Evolutionary conservation across 1,140 invertebrate species (phyloP).

Genomic region (Caerostris extrusa): DNA sequence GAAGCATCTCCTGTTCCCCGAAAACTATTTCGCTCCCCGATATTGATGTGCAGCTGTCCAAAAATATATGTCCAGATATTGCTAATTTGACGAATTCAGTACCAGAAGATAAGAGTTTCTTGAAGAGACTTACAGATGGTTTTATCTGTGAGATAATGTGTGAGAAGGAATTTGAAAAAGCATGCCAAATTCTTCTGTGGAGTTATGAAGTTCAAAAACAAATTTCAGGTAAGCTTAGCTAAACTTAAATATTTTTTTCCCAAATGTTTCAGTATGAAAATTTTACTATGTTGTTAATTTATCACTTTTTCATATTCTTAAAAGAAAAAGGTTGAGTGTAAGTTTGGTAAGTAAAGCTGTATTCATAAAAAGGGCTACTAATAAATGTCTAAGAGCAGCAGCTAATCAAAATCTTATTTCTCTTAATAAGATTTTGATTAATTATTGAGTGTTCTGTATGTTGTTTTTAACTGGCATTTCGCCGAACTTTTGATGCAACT

Average conservation of each 20-base stretch:
- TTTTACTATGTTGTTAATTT: too few relatives aligned
- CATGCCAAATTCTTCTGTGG: conserved; percentile 50
- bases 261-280: too few relatives aligned
- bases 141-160: conserved; percentile 35
- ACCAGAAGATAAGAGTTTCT: background rate
- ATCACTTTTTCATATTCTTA: too few relatives aligned
- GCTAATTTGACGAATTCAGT: background rate
- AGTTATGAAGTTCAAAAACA: conserved; percentile 34
- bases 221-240: background rate
- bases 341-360: too few relatives aligned
- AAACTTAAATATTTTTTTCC: background rate
- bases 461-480: too few relatives aligned
- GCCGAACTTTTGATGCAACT: too few relatives aligned
- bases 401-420: too few relatives aligned
- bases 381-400: too few relatives aligned
- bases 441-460: too few relatives aligned
- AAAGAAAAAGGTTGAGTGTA: too few relatives aligned
- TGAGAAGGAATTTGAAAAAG: background rate
- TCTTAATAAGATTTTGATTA: too few relatives aligned
- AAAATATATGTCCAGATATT: conserved; percentile 32
- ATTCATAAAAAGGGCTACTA: too few relatives aligned
- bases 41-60: background rate
- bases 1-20: conserved; percentile 1
- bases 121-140: background rate
- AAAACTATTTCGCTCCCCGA: background rate